Evolutionary conservation across 2,797 vertebrate genomes (phyloP).

Genomic region (Alfaro cultratus): DNA sequence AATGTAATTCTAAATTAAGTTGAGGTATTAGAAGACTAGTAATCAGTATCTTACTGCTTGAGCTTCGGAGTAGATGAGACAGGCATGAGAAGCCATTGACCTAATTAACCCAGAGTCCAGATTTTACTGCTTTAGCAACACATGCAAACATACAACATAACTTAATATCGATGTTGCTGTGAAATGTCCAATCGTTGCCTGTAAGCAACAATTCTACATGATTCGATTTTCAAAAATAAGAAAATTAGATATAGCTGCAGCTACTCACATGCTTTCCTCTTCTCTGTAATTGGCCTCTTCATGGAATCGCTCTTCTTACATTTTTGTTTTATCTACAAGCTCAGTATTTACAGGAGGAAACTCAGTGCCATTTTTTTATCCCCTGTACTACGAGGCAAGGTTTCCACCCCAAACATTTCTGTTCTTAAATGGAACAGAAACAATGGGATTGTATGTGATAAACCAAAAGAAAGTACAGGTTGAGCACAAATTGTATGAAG

Average conservation of each 20-base stretch:
- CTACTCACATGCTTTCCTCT: slow-evolving; percentile 24
- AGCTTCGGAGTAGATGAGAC: slow-evolving; percentile 6
- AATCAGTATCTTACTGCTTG: slow-evolving; percentile 1
- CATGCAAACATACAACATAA: slow-evolving; percentile 1
- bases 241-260: slow-evolving; percentile 11
- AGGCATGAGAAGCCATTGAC: background rate
- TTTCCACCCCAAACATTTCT: background rate
- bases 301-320: slow-evolving; percentile 31
- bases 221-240: slow-evolving; percentile 3
- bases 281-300: slow-evolving; percentile 19
- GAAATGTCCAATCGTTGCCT: slow-evolving; percentile 17
- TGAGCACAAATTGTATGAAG: background rate
- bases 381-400: background rate
- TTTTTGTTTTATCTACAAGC: slow-evolving; percentile 35
- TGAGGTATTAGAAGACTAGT: background rate
- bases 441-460: background rate
- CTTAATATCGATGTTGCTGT: slow-evolving; percentile 13
- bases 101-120: slow-evolving; percentile 20
- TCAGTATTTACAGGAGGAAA: slow-evolving; percentile 61
- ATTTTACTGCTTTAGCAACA: background rate
- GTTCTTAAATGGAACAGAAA: background rate
- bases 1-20: background rate
- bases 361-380: background rate
- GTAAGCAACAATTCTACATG: slow-evolving; percentile 16
- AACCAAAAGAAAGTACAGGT: background rate